Percentiles rank a stretch among this genome's conserved stretches.
phyloP scores from a whole-genome alignment of 2,888 invertebrate genomes.

The Epirrita christyi region DNA sequence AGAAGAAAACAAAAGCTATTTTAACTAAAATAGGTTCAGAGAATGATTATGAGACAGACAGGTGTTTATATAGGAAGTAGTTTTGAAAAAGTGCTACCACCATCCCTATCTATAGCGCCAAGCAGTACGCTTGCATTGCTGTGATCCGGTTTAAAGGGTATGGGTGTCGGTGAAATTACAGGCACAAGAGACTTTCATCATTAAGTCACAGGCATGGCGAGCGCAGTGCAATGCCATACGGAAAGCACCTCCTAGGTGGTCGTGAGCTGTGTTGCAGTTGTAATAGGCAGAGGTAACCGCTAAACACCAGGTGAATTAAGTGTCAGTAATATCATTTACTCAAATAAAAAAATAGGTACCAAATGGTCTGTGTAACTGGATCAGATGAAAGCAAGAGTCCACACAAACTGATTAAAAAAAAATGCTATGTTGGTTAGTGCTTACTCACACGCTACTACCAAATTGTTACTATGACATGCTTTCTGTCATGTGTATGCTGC shows the following conservation, averaged over 20 bases:
- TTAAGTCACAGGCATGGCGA: not conserved
- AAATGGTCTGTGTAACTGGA: not conserved
- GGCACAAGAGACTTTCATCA: too few relatives aligned
- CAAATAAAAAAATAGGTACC: too few relatives aligned
- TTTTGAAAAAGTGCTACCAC: not conserved
- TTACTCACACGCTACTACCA: conserved; percentile 10
- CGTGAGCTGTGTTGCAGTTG: not conserved
- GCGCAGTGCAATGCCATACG: not conserved
- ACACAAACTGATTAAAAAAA: conserved; percentile 20
- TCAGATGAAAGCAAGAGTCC: conserved; percentile 10
- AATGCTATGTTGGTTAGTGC: conserved; percentile 6
- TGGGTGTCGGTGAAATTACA: not conserved
- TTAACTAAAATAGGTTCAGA: too few relatives aligned
- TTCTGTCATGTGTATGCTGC: conserved; percentile 6
- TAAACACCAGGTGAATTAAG: too few relatives aligned
- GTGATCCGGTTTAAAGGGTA: not conserved
- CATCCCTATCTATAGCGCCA: not conserved
- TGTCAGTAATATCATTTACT: too few relatives aligned
- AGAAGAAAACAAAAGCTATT: too few relatives aligned
- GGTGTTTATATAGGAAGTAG: too few relatives aligned
- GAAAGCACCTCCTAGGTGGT: not conserved
- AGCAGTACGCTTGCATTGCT: not conserved
- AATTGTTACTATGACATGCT: conserved; percentile 26
- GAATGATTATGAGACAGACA: too few relatives aligned
- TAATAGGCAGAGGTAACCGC: too few relatives aligned